Conservation (phyloP, 1,140 invertebrate genomes). For the Coboldia fuscipes region DNA sequence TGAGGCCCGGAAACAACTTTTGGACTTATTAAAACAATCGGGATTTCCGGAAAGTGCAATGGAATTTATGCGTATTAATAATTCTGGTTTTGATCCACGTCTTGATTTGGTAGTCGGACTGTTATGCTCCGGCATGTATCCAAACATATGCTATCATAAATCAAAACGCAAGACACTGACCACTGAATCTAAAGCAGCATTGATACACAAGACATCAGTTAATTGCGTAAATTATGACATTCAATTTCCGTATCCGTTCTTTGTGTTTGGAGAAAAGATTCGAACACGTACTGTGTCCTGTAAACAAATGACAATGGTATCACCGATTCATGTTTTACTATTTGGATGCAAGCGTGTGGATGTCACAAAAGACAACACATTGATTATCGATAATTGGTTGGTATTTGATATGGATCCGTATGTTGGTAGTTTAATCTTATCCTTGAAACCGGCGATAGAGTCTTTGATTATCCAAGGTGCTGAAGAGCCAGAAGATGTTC, state of each 20-base stretch:
- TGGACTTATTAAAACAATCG: slow-evolving; percentile 50
- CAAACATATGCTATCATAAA: slow-evolving; percentile 90
- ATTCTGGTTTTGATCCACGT: slow-evolving; percentile 49
- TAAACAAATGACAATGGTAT: slow-evolving; percentile 94
- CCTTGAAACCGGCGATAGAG: slow-evolving; percentile 73
- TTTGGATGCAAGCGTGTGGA: slow-evolving; percentile 83
- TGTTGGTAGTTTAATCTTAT: slow-evolving; percentile 58
- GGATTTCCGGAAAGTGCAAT: slow-evolving; percentile 84
- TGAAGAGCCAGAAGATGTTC: slow-evolving; percentile 48
- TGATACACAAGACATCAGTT: slow-evolving; percentile 93
- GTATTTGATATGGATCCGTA: slow-evolving; percentile 67
- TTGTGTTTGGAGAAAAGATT: slow-evolving; percentile 97
- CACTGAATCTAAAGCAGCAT: slow-evolving; percentile 78
- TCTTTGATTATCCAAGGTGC: slow-evolving; percentile 56
- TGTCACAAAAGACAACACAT: slow-evolving; percentile 37
- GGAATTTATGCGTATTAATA: slow-evolving; percentile 47
- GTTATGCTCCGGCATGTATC: slow-evolving; percentile 80
- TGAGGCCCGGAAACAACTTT: slow-evolving; percentile 83
- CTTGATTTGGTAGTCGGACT: slow-evolving; percentile 72
- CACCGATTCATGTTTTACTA: slow-evolving; percentile 77
- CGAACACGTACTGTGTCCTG: slow-evolving; percentile 88
- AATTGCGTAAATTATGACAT: slow-evolving; percentile 75
- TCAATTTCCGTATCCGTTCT: slow-evolving; percentile 81
- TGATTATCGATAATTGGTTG: slow-evolving; percentile 80
- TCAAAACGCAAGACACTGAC: slow-evolving; percentile 91